Percentiles rank a stretch among this genome's conserved stretches.
phyloP scores from a whole-genome alignment of 2,797 vertebrate species.

The Danio albolineatus region DNA sequence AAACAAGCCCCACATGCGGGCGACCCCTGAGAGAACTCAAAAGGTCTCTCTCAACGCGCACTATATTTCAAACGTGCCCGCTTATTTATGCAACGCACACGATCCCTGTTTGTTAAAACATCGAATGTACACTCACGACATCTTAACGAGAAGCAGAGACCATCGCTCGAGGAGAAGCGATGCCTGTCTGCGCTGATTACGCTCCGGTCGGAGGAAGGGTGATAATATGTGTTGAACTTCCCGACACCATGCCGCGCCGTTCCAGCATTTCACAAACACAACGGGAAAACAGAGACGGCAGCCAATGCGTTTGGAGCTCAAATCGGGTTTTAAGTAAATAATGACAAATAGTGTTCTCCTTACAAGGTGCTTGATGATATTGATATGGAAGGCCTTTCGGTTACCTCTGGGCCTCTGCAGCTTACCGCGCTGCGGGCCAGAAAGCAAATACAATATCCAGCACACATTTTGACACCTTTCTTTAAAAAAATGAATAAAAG shows the following conservation, averaged over 20 bases:
- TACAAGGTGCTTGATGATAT: slow-evolving; percentile 34
- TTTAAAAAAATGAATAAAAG: neutral
- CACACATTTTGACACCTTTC: slow-evolving; percentile 19
- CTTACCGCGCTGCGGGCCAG: neutral
- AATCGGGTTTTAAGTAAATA: slow-evolving; percentile 44
- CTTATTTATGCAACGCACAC: slow-evolving; percentile 33
- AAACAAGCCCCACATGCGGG: slow-evolving; percentile 21
- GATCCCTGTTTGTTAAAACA: slow-evolving; percentile 36
- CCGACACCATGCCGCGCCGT: neutral
- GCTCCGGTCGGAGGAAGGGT: slow-evolving; percentile 7
- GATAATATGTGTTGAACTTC: slow-evolving; percentile 37
- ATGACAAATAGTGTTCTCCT: slow-evolving; percentile 33
- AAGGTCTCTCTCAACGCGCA: slow-evolving; percentile 20
- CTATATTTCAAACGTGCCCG: slow-evolving; percentile 41
- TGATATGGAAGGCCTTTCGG: slow-evolving; percentile 32
- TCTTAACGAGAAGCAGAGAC: slow-evolving; percentile 49
- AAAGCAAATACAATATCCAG: neutral
- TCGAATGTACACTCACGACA: slow-evolving; percentile 21
- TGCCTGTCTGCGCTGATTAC: slow-evolving; percentile 42
- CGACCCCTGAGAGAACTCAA: slow-evolving; percentile 18
- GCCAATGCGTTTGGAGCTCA: slow-evolving; percentile 27
- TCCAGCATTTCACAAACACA: slow-evolving; percentile 45
- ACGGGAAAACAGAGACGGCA: slow-evolving; percentile 24
- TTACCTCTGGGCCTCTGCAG: slow-evolving; percentile 12
- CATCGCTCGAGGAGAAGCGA: slow-evolving; percentile 2